A percentile compares a stretch with the other conserved stretches of the same genome.
Conservation (phyloP, 2,888 invertebrate genomes). For the Colostygia pectinataria region DNA sequence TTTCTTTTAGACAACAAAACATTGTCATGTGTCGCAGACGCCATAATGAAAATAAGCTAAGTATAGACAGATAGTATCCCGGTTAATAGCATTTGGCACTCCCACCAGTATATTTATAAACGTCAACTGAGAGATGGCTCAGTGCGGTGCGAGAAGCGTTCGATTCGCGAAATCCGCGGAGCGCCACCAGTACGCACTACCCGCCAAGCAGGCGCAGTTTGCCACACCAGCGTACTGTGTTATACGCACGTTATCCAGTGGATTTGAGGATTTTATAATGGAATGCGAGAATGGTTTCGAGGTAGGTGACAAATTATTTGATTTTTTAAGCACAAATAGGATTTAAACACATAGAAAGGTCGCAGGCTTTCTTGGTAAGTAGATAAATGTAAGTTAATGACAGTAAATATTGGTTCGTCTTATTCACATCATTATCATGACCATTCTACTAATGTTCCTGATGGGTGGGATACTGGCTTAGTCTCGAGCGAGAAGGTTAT, state of each 20-base stretch:
- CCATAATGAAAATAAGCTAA: slow-evolving; percentile 40
- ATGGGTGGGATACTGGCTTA: no score
- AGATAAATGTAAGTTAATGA: no score
- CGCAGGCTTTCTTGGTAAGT: no score
- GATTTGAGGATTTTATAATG: slow-evolving; percentile 72
- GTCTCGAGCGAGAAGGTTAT: no score
- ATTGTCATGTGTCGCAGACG: slow-evolving; percentile 13
- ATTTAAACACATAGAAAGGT: no score
- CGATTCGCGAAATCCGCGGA: slow-evolving; percentile 45
- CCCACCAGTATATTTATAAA: slow-evolving; percentile 71
- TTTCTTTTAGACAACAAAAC: no score
- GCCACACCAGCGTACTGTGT: slow-evolving; percentile 36
- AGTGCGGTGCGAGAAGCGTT: slow-evolving; percentile 55
- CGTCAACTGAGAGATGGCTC: slow-evolving; percentile 61
- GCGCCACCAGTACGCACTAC: slow-evolving; percentile 36
- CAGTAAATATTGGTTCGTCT: no score
- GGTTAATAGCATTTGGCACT: slow-evolving; percentile 63
- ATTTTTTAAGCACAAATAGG: not conserved
- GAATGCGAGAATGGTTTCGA: slow-evolving; percentile 73
- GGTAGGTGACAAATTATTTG: slow-evolving; percentile 47
- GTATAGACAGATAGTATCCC: slow-evolving; percentile 51
- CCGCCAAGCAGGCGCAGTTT: slow-evolving; percentile 41
- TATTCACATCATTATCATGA: no score
- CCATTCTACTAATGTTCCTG: no score
- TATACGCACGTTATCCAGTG: slow-evolving; percentile 60